phyloP scores from a whole-genome alignment of 1,140 invertebrate genomes.

The Diorhabda carinulata region DNA sequence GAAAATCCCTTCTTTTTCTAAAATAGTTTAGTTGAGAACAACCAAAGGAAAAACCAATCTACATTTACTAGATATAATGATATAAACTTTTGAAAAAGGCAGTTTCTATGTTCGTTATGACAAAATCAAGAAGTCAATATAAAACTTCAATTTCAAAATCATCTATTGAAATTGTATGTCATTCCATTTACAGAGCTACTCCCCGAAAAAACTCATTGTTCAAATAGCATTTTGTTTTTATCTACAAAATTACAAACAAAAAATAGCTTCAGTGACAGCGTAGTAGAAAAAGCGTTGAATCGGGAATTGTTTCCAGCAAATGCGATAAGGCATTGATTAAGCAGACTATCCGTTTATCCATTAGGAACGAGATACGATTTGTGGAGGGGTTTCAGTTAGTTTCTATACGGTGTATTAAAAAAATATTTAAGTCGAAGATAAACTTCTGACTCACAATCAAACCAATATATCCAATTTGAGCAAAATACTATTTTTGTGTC shows the following conservation, averaged over 20 bases:
- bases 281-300: background rate
- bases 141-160: no score
- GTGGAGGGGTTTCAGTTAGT: background rate
- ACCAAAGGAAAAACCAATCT: no score
- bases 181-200: no score
- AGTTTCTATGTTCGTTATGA: no score
- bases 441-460: background rate
- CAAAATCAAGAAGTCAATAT: no score
- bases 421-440: background rate
- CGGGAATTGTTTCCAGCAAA: conserved; percentile 1
- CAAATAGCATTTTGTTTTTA: background rate
- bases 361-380: background rate
- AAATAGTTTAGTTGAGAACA: no score
- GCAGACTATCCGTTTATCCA: background rate
- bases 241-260: background rate
- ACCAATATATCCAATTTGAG: background rate
- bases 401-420: background rate
- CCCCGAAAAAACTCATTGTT: no score
- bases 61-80: no score
- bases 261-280: background rate
- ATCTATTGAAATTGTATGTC: no score
- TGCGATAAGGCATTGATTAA: conserved; percentile 8
- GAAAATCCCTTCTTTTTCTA: no score
- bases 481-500: background rate
- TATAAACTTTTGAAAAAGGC: no score